Evolutionary conservation across 2,113 vertebrate species (phyloP), one percentile per base, ranked within the genome.

Genomic region (Excalfactoria chinensis): DNA sequence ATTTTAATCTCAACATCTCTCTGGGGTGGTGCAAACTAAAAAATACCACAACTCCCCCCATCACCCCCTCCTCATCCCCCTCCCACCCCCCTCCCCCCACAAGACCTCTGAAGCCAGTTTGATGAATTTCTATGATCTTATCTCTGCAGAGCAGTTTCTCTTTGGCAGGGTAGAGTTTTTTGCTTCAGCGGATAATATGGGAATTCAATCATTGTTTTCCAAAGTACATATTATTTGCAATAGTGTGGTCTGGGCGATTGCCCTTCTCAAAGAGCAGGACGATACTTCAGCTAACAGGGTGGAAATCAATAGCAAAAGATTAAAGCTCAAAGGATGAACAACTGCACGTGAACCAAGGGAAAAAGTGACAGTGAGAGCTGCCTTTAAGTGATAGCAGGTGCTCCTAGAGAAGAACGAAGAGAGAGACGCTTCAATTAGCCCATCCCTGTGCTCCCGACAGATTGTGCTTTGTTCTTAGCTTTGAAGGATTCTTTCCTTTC

Each of bases 201-300:
- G 96, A 96, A 93, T 95, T 96, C 93, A 96, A 89, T 94, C 91
- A 95, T 93, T 95, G 95, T 95, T 96, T 96, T 93, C 94, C 89
- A 93, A 96, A 95, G 94, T 89, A 83, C 53, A 3, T 78, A 91
- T 95, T 96, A 93, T 96, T 96, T 93, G 93, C 85, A 89, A 72
- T 56, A 58, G 72, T 23, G 72, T 58, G 76, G 84, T 81, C 94
- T 86, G 69, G 64, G n/a, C 7, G 4, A 96, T 88, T 90, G 96
- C 72, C 79, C 90, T 89, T 75, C 87, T 96, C 85, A 90, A 89
- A 95, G 75, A 95, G 79, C 53, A 88, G 83, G 72, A 86, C 94
- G 78, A 58, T 93, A 93, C 95, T 96, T 96, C 93, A 96, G 72
- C 95, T 93, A 96, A 91, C 91, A 93, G 93, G 91, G 83, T 95